phyloP scores from a whole-genome alignment of 2,888 invertebrate species.

The Keiferia lycopersicella region DNA sequence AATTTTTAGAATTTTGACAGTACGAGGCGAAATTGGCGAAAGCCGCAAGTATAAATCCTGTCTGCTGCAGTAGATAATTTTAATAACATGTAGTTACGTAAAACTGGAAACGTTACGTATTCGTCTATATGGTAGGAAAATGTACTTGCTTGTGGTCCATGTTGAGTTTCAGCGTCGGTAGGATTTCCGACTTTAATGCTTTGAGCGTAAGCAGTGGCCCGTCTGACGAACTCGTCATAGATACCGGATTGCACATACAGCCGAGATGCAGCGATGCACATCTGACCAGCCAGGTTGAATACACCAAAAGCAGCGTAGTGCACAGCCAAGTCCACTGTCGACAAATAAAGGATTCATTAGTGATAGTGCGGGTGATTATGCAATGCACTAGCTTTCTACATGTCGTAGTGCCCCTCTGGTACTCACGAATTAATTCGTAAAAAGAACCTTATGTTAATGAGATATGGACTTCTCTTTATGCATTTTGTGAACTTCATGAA shows the following conservation, averaged over 20 bases:
- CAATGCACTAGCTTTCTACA: neutral
- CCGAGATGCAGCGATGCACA: constrained; percentile 65
- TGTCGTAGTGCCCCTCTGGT: no score
- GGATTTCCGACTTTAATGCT: constrained; percentile 91
- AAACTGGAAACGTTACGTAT: no score
- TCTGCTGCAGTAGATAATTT: no score
- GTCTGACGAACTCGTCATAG: constrained; percentile 91
- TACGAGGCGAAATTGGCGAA: no score
- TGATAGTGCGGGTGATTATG: neutral
- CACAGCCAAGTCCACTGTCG: constrained; percentile 67
- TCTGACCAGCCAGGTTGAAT: constrained; percentile 64
- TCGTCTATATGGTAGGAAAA: neutral
- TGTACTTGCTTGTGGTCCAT: constrained; percentile 90
- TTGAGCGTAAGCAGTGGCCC: constrained; percentile 84
- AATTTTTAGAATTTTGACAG: no score
- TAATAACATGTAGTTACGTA: no score
- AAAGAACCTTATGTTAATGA: no score
- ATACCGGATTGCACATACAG: constrained; percentile 95
- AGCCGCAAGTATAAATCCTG: no score
- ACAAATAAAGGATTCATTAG: neutral
- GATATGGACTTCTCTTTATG: no score
- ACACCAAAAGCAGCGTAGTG: constrained; percentile 58
- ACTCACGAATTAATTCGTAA: no score
- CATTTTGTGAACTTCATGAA: neutral
- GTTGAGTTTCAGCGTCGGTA: constrained; percentile 83